Evolutionary conservation across 1,140 invertebrate genomes (phyloP).

Genomic region (Zaprionus nigranus): DNA sequence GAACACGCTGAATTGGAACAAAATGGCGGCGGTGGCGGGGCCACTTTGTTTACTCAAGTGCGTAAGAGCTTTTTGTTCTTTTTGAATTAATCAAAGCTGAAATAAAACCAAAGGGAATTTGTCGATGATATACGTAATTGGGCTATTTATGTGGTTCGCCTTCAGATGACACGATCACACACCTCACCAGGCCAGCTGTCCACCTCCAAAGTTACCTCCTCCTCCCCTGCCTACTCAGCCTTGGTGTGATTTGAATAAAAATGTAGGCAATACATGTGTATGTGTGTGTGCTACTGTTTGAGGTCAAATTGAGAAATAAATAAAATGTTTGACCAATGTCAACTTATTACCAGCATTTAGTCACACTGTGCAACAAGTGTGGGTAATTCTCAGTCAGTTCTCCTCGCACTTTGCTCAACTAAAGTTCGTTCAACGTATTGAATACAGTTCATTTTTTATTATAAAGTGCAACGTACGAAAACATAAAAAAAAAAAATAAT

Average conservation of each 20-base stretch:
- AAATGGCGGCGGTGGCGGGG: conserved; percentile 46
- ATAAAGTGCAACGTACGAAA: conserved; percentile 60
- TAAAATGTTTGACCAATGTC: conserved; percentile 65
- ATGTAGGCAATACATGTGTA: conserved; percentile 39
- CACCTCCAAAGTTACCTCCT: neutral
- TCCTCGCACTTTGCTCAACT: neutral
- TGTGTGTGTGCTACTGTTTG: conserved; percentile 23
- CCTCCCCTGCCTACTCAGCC: conserved; percentile 30
- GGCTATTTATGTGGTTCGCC: conserved; percentile 67
- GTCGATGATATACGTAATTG: conserved; percentile 16
- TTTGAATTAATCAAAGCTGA: conserved; percentile 52
- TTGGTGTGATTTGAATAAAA: conserved; percentile 72
- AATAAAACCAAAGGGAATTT: conserved; percentile 6
- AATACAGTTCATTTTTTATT: conserved; percentile 29
- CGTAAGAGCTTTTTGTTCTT: conserved; percentile 41
- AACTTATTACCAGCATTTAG: conserved; percentile 29
- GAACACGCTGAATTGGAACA: conserved; percentile 61
- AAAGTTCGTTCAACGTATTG: conserved; percentile 79
- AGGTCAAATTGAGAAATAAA: conserved; percentile 59
- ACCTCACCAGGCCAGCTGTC: neutral
- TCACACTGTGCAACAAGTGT: conserved; percentile 30
- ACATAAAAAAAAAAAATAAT: conserved; percentile 14
- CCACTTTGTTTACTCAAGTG: conserved; percentile 66
- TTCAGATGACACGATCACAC: conserved; percentile 39
- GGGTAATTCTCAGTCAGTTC: neutral